phyloP scores from a whole-genome alignment of 2,888 invertebrate genomes.

The Hypercompe scribonia region DNA sequence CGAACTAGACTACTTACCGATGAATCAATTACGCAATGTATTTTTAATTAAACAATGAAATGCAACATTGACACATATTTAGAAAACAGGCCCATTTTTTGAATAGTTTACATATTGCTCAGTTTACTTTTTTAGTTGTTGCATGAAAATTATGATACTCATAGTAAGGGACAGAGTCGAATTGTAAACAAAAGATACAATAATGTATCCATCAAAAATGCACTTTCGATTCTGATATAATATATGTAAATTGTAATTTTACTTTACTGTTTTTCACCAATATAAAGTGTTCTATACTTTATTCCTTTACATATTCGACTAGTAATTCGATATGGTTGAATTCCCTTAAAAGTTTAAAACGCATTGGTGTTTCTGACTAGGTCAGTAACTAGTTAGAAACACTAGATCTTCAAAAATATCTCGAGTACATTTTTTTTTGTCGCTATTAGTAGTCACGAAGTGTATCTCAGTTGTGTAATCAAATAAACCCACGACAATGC shows the following conservation, averaged over 20 bases:
- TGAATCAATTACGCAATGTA: background rate
- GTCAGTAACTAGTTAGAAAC: no score
- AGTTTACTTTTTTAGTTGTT: background rate
- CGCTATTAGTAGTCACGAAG: slow-evolving; percentile 31
- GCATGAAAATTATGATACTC: background rate
- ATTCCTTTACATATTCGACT: no score
- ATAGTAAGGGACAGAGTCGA: background rate
- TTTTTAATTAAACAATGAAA: background rate
- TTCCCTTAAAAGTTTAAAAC: background rate
- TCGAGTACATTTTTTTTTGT: slow-evolving; percentile 44
- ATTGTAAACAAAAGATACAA: background rate
- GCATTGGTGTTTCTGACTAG: background rate
- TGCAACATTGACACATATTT: background rate
- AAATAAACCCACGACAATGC: slow-evolving; percentile 46
- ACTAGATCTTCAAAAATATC: background rate
- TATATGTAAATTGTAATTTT: background rate
- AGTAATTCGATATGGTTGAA: background rate
- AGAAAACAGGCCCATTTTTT: background rate
- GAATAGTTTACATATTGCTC: background rate
- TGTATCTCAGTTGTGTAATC: slow-evolving; percentile 53
- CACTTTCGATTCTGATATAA: background rate
- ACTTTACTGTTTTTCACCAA: no score
- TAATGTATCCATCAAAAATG: background rate
- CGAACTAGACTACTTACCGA: background rate
- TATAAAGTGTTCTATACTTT: no score